Base-by-base conservation (phyloP, 1,140 invertebrate genomes). In the Caenorhabditis remanei region DNA sequence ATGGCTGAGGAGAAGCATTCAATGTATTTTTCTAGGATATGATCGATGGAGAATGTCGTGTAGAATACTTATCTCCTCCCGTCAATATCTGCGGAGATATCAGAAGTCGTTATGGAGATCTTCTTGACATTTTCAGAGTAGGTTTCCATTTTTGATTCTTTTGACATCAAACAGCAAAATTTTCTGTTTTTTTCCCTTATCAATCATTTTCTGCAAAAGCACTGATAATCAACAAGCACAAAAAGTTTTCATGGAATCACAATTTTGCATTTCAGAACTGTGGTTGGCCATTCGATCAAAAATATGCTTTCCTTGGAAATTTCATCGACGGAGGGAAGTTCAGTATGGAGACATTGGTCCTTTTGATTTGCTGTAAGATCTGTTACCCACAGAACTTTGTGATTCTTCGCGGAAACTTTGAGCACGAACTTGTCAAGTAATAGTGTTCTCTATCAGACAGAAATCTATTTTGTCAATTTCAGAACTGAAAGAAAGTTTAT, bases 111-210 rank as follows among this genome's bases (percentile, higher is more conserved):
- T 79, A 79, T 24, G 71, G 71, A 4, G 71, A 79, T 24, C 1
- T 79, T 21, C 71, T 79, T n/a, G 71, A 79, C n/a, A 53, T 79
- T 79, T 79, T 79, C 14, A 79, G n/a, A 53, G 71, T 79, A 24
- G 32, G 21, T 63, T 53, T 53, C 16, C 16, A 14, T 53, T 53
- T 53, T 50, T 11, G 14, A 50, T 50, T 50, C 14, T 0, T 11
- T 16, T 3, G 13, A 53, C 50, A 11, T 53, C 50, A 53, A 53
- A 53, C 13, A 53, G 2, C 16, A 53, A 16, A 53, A 53, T 53
- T 53, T 53, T 16, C 50, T 14, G 32, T 32, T 32, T 11, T 53
- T 53, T 16, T 53, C 4, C 16, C 50, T 53, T 53, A 53, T 53
- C 50, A 53, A 53, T 16, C 16, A 53, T 16, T 11, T 53, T 16